Evolutionary conservation across 2,797 vertebrate genomes (phyloP).

Genomic region (Danio choprae): DNA sequence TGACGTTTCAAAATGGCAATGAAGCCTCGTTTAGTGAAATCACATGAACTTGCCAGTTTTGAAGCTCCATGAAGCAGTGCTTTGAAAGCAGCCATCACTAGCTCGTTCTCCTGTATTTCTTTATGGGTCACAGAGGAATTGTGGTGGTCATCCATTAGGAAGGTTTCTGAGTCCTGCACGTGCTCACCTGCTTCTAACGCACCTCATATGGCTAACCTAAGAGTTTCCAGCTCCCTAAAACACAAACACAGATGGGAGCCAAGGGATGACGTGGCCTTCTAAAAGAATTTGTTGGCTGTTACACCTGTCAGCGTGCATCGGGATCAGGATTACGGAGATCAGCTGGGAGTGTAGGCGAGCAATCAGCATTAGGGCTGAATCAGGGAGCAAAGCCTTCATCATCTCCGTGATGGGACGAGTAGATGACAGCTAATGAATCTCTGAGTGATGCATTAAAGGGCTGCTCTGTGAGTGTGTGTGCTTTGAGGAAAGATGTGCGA

Average conservation of each 20-base stretch:
- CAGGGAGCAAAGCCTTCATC: constrained; percentile 49
- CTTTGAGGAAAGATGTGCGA: constrained; percentile 8
- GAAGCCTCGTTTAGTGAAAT: no score
- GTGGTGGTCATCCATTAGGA: constrained; percentile 6
- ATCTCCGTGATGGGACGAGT: constrained; percentile 39
- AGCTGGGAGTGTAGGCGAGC: constrained; percentile 43
- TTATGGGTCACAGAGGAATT: constrained; percentile 57
- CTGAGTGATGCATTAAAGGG: constrained; percentile 52
- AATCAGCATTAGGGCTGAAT: constrained; percentile 51
- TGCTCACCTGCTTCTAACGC: constrained; percentile 8
- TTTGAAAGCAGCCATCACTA: no score
- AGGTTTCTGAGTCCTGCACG: not conserved
- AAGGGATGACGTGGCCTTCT: constrained; percentile 36
- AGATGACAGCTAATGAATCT: constrained; percentile 56
- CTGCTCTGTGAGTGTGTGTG: constrained; percentile 1
- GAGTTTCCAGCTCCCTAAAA: constrained; percentile 17
- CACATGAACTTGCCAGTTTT: no score
- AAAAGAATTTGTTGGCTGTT: constrained; percentile 50
- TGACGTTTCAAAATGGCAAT: no score
- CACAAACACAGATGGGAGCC: constrained; percentile 19
- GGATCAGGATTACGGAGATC: constrained; percentile 52
- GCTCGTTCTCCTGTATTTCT: constrained; percentile 59
- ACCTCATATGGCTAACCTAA: not conserved
- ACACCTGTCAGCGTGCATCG: constrained; percentile 50
- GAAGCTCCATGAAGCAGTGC: constrained; percentile 22